phyloP scores from a whole-genome alignment of 2,113 vertebrate species.

The Actinemys pallida region DNA sequence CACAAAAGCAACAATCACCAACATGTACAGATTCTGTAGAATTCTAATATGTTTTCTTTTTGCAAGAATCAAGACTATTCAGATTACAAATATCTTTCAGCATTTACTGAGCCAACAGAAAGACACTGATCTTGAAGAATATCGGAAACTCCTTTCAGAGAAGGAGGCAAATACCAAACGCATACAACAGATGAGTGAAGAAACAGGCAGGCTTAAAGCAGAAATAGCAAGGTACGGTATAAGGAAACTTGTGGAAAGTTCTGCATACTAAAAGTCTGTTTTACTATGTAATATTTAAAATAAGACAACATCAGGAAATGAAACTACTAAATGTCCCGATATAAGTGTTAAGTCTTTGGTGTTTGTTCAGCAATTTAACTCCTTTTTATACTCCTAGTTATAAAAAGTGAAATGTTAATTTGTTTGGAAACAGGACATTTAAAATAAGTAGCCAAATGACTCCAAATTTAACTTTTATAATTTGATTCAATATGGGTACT shows the following conservation, averaged over 20 bases:
- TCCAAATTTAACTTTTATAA: not conserved
- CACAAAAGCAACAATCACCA: not conserved
- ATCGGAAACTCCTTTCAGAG: conserved; percentile 92
- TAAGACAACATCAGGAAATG: not conserved
- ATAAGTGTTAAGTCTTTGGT: not conserved
- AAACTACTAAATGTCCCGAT: not conserved
- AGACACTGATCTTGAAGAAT: conserved; percentile 94
- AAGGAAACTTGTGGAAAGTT: not conserved
- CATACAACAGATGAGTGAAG: conserved; percentile 94
- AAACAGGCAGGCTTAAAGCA: conserved; percentile 87
- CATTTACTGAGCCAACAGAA: conserved; percentile 95
- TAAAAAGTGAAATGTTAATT: not conserved
- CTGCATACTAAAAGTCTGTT: not conserved
- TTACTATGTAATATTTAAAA: not conserved
- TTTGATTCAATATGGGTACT: not conserved
- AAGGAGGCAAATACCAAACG: conserved; percentile 92
- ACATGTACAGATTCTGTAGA: not conserved
- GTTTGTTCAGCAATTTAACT: not conserved
- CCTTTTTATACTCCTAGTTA: not conserved
- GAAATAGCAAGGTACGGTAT: conserved; percentile 87
- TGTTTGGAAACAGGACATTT: not conserved
- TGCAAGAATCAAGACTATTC: not conserved
- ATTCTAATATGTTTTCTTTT: not conserved
- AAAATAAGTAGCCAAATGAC: not conserved
- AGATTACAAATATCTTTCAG: conserved; percentile 74